Percentiles rank a stretch among this genome's conserved stretches.
Evolutionary conservation across 2,797 vertebrate genomes (phyloP).

Genomic region (Schizopygopsis malacanthus): DNA sequence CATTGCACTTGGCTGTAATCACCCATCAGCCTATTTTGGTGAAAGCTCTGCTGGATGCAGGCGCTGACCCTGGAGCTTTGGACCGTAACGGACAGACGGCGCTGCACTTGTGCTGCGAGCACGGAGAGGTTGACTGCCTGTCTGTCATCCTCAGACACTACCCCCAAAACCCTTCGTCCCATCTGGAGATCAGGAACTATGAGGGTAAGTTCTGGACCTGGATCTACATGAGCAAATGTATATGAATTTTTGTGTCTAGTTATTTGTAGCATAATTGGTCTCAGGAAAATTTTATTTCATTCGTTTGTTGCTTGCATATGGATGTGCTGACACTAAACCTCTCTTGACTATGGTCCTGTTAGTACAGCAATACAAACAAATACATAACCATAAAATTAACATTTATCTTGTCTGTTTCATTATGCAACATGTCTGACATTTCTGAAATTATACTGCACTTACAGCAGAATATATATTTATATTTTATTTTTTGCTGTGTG

Average conservation of each 20-base stretch:
- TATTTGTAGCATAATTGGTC: background rate
- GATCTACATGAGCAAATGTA: background rate
- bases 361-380: background rate
- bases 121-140: slow-evolving; percentile 78
- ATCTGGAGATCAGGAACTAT: slow-evolving; percentile 85
- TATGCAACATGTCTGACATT: background rate
- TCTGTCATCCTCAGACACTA: slow-evolving; percentile 72
- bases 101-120: slow-evolving; percentile 87
- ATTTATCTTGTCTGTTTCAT: background rate
- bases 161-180: slow-evolving; percentile 53
- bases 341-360: background rate
- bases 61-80: slow-evolving; percentile 81
- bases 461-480: background rate
- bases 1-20: slow-evolving; percentile 89
- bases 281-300: background rate
- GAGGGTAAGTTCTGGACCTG: slow-evolving; percentile 76
- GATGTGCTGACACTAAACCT: background rate
- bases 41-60: slow-evolving; percentile 73
- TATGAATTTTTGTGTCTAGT: background rate
- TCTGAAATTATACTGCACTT: background rate
- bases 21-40: slow-evolving; percentile 81
- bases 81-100: slow-evolving; percentile 89
- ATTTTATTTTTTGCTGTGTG: background rate
- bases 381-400: background rate
- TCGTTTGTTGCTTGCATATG: background rate